Base-by-base conservation (phyloP, 2,113 vertebrate species). In the Furnarius figulus region DNA sequence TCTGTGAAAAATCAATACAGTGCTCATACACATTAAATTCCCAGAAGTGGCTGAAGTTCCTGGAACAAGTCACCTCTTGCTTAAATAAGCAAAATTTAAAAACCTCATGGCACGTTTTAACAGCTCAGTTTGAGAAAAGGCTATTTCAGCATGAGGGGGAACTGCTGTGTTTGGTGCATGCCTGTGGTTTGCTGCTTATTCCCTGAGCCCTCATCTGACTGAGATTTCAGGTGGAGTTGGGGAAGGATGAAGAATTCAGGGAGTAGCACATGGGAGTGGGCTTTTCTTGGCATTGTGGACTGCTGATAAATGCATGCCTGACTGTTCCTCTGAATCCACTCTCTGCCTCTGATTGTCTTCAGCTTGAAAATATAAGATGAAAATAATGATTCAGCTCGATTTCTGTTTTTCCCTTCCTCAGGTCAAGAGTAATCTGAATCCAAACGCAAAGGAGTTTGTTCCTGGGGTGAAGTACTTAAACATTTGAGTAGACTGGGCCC, bases 361-460 rank as follows among this genome's bases (percentile, higher is more conserved):
- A 15, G 22, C 62, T 55, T 50, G 33, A n/a, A 70, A 35, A 40
- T 17, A 33, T 12, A 46, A 37, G 67, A 13, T 84, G 59, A n/a
- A 85, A 77, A 33, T 22, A 33, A 40, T 2, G 12, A 58, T 72
- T 92, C 37, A 92, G 15, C 77, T 46, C 2, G 1, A 61, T 74
- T 87, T 94, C 25, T 97, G 74, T 96, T 94, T 92, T 95, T 97
- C 90, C 97, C 91, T 95, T 91, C 95, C 97, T 87, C 97, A 99
- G 99, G 97, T 98, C 84, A 98, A 98, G 98, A 99, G 99, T 98
- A 99, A 98, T 77, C 98, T 99, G 97, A 99, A 99, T 97, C 99
- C 99, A 95, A 99, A 99, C 63, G 99, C 99, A 97, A 99, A 99
- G 98, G 99, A 99, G 97, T 99, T 99, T 98, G 98, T 99, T 97